phyloP scores from a whole-genome alignment of 2,113 vertebrate genomes.

The Microcebus tavaratra region DNA sequence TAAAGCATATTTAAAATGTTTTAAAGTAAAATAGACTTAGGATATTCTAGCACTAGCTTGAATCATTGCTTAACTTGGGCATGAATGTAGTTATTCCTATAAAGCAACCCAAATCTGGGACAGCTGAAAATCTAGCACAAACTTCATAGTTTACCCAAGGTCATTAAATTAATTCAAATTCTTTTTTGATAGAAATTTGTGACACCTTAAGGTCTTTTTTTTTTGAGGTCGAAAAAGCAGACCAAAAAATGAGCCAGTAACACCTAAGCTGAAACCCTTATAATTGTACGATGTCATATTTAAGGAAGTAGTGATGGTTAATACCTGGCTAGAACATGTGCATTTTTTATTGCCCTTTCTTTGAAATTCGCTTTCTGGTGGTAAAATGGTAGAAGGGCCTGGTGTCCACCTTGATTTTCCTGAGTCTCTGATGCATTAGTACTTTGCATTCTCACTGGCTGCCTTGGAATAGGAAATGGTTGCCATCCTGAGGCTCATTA shows the following conservation, averaged over 20 bases:
- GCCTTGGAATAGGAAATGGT: not conserved
- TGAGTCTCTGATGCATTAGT: not conserved
- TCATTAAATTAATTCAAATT: not conserved
- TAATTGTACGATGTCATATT: not conserved
- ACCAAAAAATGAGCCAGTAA: not conserved
- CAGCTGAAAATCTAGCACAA: not conserved
- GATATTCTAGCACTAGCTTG: not conserved
- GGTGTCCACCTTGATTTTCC: not conserved
- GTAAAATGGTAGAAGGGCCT: not conserved
- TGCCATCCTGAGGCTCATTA: not conserved
- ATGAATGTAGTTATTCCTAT: not conserved
- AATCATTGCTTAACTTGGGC: not conserved
- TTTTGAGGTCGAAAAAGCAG: not conserved
- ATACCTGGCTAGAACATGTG: not conserved
- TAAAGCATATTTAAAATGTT: not conserved
- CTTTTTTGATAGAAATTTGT: slow-evolving; percentile 42
- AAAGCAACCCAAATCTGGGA: not conserved
- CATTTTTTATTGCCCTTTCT: not conserved
- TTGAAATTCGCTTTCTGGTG: not conserved
- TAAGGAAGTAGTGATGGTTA: slow-evolving; percentile 26
- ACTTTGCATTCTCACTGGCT: not conserved
- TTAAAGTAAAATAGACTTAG: slow-evolving; percentile 4
- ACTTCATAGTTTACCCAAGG: not conserved
- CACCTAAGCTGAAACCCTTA: not conserved
- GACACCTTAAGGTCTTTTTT: not conserved